Evolutionary conservation across 2,113 vertebrate genomes (phyloP).

Genomic region (Myanophis thanlyinensis): DNA sequence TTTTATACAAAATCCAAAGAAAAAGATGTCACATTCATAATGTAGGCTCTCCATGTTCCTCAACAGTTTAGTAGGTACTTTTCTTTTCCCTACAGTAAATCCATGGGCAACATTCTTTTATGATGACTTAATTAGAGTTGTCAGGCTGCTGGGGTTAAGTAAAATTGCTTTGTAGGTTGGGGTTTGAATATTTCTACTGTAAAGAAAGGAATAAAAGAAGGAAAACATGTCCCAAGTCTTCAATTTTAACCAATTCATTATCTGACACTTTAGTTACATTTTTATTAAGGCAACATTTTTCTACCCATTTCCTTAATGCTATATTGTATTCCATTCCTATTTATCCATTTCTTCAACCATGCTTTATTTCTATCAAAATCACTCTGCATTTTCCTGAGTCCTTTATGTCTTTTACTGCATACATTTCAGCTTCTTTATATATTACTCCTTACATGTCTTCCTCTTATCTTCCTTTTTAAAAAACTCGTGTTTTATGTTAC

Average conservation of each 20-base stretch:
- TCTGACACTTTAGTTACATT: not conserved
- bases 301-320: not conserved
- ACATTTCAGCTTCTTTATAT: not conserved
- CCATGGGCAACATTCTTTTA: not conserved
- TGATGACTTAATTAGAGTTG: conserved; percentile 12
- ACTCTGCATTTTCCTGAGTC: not conserved
- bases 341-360: not conserved
- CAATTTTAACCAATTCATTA: not conserved
- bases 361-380: not conserved
- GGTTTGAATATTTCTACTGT: not conserved
- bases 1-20: not conserved
- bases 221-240: not conserved
- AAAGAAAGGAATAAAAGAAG: not conserved
- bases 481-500: not conserved
- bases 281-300: not conserved
- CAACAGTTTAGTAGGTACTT: not conserved
- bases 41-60: not conserved
- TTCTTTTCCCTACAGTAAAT: not conserved
- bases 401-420: not conserved
- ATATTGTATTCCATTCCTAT: not conserved
- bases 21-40: not conserved
- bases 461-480: not conserved
- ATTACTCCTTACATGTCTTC: not conserved
- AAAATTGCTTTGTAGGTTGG: not conserved
- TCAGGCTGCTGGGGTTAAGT: not conserved